Conservation (phyloP, 2,888 invertebrate genomes). For the Scaptodrosophila latifasciaeformis region DNA sequence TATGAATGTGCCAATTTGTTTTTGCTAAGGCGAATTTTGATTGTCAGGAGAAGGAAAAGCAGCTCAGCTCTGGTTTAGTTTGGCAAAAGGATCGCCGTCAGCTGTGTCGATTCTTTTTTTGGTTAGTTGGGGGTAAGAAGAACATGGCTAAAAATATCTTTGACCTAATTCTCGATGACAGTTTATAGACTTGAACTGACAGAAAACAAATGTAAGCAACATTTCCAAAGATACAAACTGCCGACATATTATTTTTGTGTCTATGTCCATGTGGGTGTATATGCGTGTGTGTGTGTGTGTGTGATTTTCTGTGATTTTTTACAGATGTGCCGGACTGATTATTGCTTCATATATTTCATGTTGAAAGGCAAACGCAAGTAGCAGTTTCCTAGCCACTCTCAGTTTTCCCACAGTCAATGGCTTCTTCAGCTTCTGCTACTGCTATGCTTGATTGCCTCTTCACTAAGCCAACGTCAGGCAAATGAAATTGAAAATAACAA, state of each 20-base stretch:
- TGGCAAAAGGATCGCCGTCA: background rate
- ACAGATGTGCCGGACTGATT: conserved; percentile 1
- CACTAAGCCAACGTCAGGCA: conserved; percentile 1
- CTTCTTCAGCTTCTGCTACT: no score
- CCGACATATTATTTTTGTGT: conserved; percentile 6
- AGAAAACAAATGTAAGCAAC: conserved; percentile 33
- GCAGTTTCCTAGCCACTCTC: no score
- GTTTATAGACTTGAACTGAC: conserved; percentile 14
- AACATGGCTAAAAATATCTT: conserved; percentile 56
- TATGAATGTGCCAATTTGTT: conserved; percentile 3
- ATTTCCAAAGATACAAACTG: conserved; percentile 14
- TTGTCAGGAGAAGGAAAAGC: no score
- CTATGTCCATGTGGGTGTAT: background rate
- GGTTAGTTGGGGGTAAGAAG: no score
- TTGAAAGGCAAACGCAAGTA: background rate
- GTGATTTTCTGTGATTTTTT: background rate
- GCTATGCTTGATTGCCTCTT: no score
- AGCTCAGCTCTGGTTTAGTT: no score
- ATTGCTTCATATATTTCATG: background rate
- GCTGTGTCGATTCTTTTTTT: no score
- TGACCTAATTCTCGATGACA: conserved; percentile 60
- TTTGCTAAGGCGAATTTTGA: background rate
- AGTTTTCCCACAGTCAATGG: no score
- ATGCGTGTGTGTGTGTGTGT: no score
- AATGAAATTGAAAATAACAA: conserved; percentile 41